Base-by-base conservation (phyloP, 2,888 invertebrate genomes). In the Sialis lutaria region DNA sequence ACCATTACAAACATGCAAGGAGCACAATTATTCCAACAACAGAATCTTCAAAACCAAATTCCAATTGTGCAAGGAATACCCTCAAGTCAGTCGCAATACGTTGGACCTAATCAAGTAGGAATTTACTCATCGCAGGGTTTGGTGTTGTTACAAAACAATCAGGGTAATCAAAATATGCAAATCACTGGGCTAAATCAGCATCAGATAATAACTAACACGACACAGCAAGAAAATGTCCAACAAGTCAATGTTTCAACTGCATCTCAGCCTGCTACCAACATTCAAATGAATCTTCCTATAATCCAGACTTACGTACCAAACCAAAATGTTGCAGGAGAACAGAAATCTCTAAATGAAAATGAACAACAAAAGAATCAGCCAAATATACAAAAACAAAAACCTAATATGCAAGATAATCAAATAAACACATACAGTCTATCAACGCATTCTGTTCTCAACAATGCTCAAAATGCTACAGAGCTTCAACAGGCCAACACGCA, bases 41-140 rank as follows among this genome's bases (percentile, higher is more conserved):
- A 13, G n/a, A 31, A 10, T 30, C 40, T 46, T 40, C 40, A 39
- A 40, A 33, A 44, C 34, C 44, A 44, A 35, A 34, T 44, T 12
- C 46, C 46, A 10, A 39, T 46, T 31, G 31, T 46, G 10, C 46
- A 39, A 40, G 34, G 22, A 10, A 32, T 46, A 32, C 46, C 31
- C 10, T 10, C 40, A 2, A 32, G 40, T 31, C 46, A 46, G 40
- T 9, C 30, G 13, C 40, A 30, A 10, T 35, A 12, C 31, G 9
- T 45, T 6, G 37, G n/a, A 22, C 46, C 39, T 32, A 40, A 40
- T 33, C 46, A 46, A 46, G 31, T 46, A 30, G 46, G 46, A 6
- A 40, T 46, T 30, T 46, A 46, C 13, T 40, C 46, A 32, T 40
- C 46, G 8, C 46, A 46, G 31, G 46, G 46, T 6, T 32, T 46